Evolutionary conservation across 1,140 invertebrate genomes (phyloP).

Genomic region (Spodoptera frugiperda): DNA sequence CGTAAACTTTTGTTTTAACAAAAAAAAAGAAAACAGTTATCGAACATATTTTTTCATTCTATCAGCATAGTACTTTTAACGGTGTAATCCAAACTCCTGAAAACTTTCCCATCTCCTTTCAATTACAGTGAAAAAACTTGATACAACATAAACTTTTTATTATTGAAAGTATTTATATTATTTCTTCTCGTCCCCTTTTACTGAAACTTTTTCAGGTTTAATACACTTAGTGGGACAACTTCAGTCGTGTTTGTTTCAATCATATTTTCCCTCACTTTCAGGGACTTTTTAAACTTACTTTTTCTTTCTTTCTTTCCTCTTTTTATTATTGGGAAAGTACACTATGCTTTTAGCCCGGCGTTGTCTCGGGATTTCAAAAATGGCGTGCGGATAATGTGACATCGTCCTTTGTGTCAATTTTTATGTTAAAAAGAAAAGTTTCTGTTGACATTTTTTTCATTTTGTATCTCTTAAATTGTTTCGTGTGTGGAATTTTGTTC

Average conservation of each 20-base stretch:
- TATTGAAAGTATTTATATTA: constrained; percentile 85
- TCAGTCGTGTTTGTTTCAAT: constrained; percentile 76
- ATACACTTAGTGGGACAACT: constrained; percentile 80
- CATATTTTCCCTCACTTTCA: constrained; percentile 70
- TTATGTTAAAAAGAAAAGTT: constrained; percentile 26
- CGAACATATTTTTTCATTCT: neutral
- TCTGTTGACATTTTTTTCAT: neutral
- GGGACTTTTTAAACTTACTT: constrained; percentile 57
- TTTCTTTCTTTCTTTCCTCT: constrained; percentile 62
- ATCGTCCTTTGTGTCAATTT: neutral
- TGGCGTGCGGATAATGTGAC: constrained; percentile 22
- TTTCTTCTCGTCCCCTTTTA: constrained; percentile 79
- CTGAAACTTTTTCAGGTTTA: constrained; percentile 74
- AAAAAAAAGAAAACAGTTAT: neutral
- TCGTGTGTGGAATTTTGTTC: neutral
- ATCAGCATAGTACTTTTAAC: neutral
- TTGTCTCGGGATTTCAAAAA: constrained; percentile 45
- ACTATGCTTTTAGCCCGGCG: constrained; percentile 54
- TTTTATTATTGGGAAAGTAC: constrained; percentile 60
- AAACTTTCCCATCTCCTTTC: constrained; percentile 17
- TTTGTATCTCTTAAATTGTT: neutral
- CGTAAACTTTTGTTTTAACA: too few species aligned
- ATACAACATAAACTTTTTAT: constrained; percentile 82
- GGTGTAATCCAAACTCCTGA: neutral
- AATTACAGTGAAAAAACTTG: constrained; percentile 4